These are phyloP conservation scores for Dicranocentrus wangi DNA, from an alignment of 2,888 invertebrate species.

Conservation along the genomic window DNA sequence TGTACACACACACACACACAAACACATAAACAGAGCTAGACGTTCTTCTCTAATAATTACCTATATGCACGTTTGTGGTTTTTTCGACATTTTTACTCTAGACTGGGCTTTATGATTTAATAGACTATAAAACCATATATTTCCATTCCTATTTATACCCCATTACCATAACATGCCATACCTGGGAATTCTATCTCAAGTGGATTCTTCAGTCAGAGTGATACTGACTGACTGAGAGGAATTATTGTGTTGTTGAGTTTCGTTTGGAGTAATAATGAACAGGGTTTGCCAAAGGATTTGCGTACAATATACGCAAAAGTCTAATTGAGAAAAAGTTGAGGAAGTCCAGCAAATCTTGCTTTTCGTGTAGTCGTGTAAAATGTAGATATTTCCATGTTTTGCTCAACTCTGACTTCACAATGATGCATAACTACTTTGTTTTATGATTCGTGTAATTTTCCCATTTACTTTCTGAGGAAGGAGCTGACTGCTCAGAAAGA, in stretches of 20 bases:
- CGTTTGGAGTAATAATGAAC: neutral
- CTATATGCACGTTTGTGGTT: neutral
- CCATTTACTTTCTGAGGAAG: neutral
- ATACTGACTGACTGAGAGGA: neutral
- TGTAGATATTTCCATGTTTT: slow-evolving; percentile 15
- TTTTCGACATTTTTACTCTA: slow-evolving; percentile 6
- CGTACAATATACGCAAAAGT: too few relatives aligned
- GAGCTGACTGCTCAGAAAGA: neutral
- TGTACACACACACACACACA: neutral
- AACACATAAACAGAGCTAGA: neutral
- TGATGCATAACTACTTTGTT: neutral
- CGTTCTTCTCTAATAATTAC: neutral
- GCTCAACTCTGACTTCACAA: neutral
- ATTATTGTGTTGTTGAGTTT: neutral
- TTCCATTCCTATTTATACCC: neutral
- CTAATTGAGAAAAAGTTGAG: slow-evolving; percentile 46
- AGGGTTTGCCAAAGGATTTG: neutral
- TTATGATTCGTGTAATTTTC: neutral
- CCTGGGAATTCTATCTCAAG: too few relatives aligned
- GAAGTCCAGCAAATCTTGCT: slow-evolving; percentile 42
- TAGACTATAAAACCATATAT: slow-evolving; percentile 15
- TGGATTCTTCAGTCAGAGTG: neutral
- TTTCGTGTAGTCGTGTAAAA: neutral
- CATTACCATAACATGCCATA: neutral
- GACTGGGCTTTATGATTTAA: slow-evolving; percentile 23